Evolutionary conservation across 1,140 invertebrate genomes (phyloP).

Genomic region (Drosophila pandora): DNA sequence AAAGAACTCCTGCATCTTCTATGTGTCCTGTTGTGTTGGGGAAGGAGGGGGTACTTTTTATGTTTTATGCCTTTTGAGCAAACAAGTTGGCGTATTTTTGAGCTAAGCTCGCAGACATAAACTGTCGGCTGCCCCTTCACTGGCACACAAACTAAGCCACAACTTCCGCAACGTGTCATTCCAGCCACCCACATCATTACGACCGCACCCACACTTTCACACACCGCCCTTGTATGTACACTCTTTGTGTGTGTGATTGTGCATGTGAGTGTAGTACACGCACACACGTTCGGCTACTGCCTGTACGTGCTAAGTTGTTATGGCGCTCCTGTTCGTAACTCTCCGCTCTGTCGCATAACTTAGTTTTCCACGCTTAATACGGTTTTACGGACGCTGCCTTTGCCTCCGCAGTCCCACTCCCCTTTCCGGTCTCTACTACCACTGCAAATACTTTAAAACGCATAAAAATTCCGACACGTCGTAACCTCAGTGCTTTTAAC

Average conservation of each 20-base stretch:
- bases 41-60: conserved; percentile 49
- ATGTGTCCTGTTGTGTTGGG: neutral
- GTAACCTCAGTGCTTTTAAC: conserved; percentile 77
- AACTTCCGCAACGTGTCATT: conserved; percentile 79
- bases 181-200: conserved; percentile 59
- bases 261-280: neutral
- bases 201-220: conserved; percentile 12
- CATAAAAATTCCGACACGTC: conserved; percentile 81
- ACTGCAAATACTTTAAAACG: conserved; percentile 79
- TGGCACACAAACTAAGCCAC: conserved; percentile 67
- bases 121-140: conserved; percentile 57
- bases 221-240: neutral
- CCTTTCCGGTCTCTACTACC: neutral
- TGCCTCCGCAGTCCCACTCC: neutral
- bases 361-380: conserved; percentile 78
- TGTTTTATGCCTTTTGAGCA: conserved; percentile 79
- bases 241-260: neutral
- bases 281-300: conserved; percentile 37
- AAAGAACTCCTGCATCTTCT: conserved; percentile 41
- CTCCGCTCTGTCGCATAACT: conserved; percentile 71
- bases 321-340: conserved; percentile 67
- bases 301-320: conserved; percentile 57
- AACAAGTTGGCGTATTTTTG: conserved; percentile 79
- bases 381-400: conserved; percentile 64
- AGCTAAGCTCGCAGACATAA: conserved; percentile 72